Conservation (phyloP, 2,888 invertebrate species). For the Augiades crinisus region DNA sequence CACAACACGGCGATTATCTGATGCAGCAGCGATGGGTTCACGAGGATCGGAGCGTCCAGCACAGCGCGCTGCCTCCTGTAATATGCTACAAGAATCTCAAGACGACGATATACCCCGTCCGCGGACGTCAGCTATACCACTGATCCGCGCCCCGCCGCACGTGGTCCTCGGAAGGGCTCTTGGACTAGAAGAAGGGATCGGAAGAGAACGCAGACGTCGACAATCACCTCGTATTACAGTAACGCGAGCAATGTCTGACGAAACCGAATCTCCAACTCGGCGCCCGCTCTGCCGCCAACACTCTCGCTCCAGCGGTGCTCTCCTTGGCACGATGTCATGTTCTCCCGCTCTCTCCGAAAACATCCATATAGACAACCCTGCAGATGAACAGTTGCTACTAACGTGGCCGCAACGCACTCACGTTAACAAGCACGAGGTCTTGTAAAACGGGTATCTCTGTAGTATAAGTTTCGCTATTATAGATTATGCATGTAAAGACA, state of each 20-base stretch:
- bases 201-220: slow-evolving; percentile 61
- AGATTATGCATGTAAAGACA: slow-evolving; percentile 51
- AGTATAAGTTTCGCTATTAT: slow-evolving; percentile 27
- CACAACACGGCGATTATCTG: slow-evolving; percentile 66
- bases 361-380: slow-evolving; percentile 48
- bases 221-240: slow-evolving; percentile 87
- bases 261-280: slow-evolving; percentile 82
- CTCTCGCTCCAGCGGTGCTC: slow-evolving; percentile 76
- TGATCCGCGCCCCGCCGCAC: slow-evolving; percentile 80
- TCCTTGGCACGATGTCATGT: slow-evolving; percentile 64
- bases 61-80: slow-evolving; percentile 85
- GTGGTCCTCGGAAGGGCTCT: slow-evolving; percentile 83
- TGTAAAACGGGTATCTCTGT: slow-evolving; percentile 63
- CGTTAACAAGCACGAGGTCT: slow-evolving; percentile 55
- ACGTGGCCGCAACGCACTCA: slow-evolving; percentile 76
- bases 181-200: slow-evolving; percentile 69
- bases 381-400: slow-evolving; percentile 77
- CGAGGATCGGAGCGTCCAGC: slow-evolving; percentile 70
- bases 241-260: slow-evolving; percentile 87
- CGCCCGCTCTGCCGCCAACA: slow-evolving; percentile 73
- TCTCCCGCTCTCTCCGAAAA: slow-evolving; percentile 68
- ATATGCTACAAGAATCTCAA: slow-evolving; percentile 84
- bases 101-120: slow-evolving; percentile 61
- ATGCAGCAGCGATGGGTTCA: slow-evolving; percentile 70
- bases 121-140: slow-evolving; percentile 68